Conservation (phyloP, 2,113 vertebrate genomes). For the Euleptes europaea region DNA sequence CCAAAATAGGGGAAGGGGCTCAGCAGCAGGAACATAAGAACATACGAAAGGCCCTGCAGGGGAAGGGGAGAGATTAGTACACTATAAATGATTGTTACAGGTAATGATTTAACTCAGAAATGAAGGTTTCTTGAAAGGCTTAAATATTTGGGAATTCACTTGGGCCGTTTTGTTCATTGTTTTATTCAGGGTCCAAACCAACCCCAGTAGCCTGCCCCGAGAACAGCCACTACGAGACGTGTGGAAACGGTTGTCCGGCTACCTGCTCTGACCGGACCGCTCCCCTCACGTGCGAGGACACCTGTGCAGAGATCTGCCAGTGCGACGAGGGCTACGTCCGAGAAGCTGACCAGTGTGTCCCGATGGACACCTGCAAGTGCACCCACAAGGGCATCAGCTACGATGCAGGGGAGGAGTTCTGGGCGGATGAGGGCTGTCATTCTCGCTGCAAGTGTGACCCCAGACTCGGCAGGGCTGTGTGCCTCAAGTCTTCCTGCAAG, state of each 20-base stretch:
- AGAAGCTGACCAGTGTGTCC: constrained; percentile 65
- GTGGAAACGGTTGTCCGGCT: not conserved
- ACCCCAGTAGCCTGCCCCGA: not conserved
- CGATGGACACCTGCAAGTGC: constrained; percentile 70
- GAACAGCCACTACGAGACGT: constrained; percentile 37
- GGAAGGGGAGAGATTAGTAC: no score
- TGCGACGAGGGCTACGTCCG: constrained; percentile 41
- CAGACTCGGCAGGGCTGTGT: not conserved
- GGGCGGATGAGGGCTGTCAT: constrained; percentile 50
- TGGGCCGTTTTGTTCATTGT: not conserved
- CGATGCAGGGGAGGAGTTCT: constrained; percentile 50
- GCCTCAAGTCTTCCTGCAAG: constrained; percentile 53
- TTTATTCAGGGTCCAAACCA: not conserved
- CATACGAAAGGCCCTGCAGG: no score
- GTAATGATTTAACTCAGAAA: no score
- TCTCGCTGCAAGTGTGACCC: constrained; percentile 43
- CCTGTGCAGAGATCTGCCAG: constrained; percentile 21
- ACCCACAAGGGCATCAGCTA: constrained; percentile 63
- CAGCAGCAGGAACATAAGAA: no score
- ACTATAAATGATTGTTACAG: no score
- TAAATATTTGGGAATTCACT: not conserved
- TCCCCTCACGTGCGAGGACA: constrained; percentile 31
- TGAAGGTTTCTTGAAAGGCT: not conserved
- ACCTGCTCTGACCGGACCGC: not conserved
- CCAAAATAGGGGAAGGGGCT: no score